phyloP scores from a whole-genome alignment of 2,888 invertebrate genomes.

The Metacarcinus magister region DNA sequence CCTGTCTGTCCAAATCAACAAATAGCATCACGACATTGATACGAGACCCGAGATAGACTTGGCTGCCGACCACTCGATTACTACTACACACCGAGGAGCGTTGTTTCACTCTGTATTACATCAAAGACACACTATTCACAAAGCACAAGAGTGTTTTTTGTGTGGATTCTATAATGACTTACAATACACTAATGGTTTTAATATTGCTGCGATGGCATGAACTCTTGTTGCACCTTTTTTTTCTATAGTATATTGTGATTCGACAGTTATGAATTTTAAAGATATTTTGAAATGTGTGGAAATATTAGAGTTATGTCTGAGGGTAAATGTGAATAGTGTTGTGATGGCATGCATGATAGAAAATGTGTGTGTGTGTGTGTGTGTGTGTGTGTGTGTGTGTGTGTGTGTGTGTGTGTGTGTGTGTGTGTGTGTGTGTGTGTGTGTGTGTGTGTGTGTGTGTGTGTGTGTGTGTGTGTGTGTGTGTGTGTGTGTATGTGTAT shows the following conservation, averaged over 20 bases:
- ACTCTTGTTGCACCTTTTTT: not conserved
- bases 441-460: too few species aligned
- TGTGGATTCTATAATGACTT: not conserved
- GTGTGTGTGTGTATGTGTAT: not conserved
- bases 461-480: too few species aligned
- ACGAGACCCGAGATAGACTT: too few species aligned
- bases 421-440: not conserved
- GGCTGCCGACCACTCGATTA: too few species aligned
- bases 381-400: constrained; percentile 39
- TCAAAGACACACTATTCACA: not conserved
- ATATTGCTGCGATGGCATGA: not conserved
- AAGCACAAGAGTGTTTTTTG: not conserved
- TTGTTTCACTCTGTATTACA: not conserved
- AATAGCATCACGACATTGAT: not conserved
- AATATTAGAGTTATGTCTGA: not conserved
- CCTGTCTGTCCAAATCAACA: too few species aligned
- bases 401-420: constrained; percentile 10
- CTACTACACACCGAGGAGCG: too few species aligned
- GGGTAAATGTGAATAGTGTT: not conserved
- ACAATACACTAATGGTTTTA: not conserved
- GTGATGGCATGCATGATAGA: not conserved
- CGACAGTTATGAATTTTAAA: not conserved
- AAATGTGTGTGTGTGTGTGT: constrained; percentile 21
- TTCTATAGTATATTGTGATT: not conserved
- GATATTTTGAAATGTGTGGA: not conserved